Conservation (phyloP, 2,797 vertebrate genomes). For the Hydrophis major region DNA sequence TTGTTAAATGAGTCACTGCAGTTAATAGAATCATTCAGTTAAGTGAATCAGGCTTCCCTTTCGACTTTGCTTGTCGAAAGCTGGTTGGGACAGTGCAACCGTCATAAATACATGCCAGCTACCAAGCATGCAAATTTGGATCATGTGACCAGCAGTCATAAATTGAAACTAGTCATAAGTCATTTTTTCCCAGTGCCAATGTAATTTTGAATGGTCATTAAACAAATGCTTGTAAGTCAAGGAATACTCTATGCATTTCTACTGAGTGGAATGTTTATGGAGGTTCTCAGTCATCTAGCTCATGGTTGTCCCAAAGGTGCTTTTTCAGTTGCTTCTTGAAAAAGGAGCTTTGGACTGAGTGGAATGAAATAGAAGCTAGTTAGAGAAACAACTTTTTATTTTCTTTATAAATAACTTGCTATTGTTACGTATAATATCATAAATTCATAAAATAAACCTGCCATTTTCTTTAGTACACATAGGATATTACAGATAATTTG, state of each 20-base stretch:
- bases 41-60: not conserved
- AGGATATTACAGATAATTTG: not conserved
- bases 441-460: not conserved
- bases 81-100: not conserved
- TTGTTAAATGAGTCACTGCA: not conserved
- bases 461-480: not conserved
- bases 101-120: not conserved
- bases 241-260: not conserved
- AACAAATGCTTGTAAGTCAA: not conserved
- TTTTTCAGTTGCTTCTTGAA: no score
- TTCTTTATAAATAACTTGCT: not conserved
- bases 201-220: not conserved
- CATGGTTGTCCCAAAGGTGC: no score
- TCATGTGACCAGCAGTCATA: not conserved
- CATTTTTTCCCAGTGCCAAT: not conserved
- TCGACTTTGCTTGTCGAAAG: not conserved
- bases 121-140: not conserved
- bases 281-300: no score
- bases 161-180: not conserved
- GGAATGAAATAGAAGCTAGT: not conserved
- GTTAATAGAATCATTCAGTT: not conserved
- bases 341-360: no score
- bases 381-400: not conserved
- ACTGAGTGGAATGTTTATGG: not conserved
- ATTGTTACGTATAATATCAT: not conserved